A percentile compares a stretch with the other conserved stretches of the same genome.
Evolutionary conservation across 2,113 vertebrate species (phyloP).

Genomic region (Hypomesus transpacificus): DNA sequence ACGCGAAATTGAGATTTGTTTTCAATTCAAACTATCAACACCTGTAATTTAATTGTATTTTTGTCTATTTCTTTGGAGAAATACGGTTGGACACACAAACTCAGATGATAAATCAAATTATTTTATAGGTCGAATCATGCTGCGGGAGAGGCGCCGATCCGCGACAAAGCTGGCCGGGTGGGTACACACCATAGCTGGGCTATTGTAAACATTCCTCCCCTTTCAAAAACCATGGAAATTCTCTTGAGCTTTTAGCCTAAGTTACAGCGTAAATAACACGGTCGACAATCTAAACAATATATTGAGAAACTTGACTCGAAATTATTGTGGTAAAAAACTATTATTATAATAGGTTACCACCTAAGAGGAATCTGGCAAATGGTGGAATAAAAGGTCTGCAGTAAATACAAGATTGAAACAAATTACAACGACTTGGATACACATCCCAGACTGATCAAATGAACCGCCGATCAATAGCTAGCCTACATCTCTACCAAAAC

Average conservation of each 20-base stretch:
- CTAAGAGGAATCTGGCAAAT: too few relatives aligned
- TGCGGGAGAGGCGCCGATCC: constrained; percentile 36
- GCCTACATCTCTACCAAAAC: background rate
- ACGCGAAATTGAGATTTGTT: constrained; percentile 5
- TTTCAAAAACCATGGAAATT: background rate
- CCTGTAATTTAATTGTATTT: constrained; percentile 34
- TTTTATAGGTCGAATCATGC: constrained; percentile 25
- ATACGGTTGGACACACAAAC: constrained; percentile 21
- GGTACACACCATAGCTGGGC: constrained; percentile 45
- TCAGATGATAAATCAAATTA: constrained; percentile 40
- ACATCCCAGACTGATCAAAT: constrained; percentile 2
- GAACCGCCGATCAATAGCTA: background rate
- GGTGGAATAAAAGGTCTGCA: background rate
- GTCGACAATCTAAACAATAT: background rate
- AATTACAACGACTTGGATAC: background rate
- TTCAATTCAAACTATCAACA: constrained; percentile 25
- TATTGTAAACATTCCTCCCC: constrained; percentile 17
- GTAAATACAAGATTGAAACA: background rate
- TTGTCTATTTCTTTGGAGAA: constrained; percentile 27
- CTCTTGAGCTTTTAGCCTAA: background rate
- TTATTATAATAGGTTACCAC: too few relatives aligned
- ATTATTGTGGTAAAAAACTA: too few relatives aligned
- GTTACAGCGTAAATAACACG: background rate
- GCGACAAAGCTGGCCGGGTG: constrained; percentile 48
- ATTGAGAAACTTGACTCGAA: too few relatives aligned